Evolutionary conservation across 2,888 invertebrate genomes (phyloP), one percentile per base, ranked within the genome.

Genomic region (Tetragnatha montana): DNA sequence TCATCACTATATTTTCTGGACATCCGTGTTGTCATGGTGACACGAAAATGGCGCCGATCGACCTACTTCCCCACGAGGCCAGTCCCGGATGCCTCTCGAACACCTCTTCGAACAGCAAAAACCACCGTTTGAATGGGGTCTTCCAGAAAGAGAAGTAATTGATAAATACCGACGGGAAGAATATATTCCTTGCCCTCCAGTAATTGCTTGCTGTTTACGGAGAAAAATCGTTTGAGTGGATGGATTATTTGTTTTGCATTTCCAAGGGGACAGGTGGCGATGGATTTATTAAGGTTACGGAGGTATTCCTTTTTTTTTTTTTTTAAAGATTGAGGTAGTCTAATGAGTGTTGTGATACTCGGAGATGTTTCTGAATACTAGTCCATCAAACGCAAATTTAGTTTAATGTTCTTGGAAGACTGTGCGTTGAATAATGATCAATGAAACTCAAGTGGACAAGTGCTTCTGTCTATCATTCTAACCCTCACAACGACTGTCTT

Each of bases 1-100:
- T 79, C 35, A 79, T 51, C 8, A 19, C 19, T 79, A 79, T 12
- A 14, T n/a, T 69, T 84, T 84, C 76, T 80, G 73, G 49, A 81
- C 71, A 81, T 81, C 80, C 87, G 81, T 70, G 35, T 81, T 81
- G 74, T 76, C 81, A 47, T 81, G n/a, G 35, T 81, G 76, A 87
- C 70, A 76, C 73, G 51, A 80, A 86, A 86, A 79, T 86, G 70
- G 49, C 47, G 80, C 19, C 17, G 75, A 80, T 74, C 80, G 80
- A 47, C 86, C 86, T 74, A 86, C 74, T 86, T 86, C 78, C 71
- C 50, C 14, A 17, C 86, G 3, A 17, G 79, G 73, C 80, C 71
- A 80, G 12, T 80, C 86, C 86, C 73, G 86, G 76, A 76, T 75
- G 76, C 76, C 76, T 51, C n/a, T 49, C 50, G 21, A 47, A 68